Base-by-base conservation (phyloP, 2,797 vertebrate species). In the Argyrosomus regius region DNA sequence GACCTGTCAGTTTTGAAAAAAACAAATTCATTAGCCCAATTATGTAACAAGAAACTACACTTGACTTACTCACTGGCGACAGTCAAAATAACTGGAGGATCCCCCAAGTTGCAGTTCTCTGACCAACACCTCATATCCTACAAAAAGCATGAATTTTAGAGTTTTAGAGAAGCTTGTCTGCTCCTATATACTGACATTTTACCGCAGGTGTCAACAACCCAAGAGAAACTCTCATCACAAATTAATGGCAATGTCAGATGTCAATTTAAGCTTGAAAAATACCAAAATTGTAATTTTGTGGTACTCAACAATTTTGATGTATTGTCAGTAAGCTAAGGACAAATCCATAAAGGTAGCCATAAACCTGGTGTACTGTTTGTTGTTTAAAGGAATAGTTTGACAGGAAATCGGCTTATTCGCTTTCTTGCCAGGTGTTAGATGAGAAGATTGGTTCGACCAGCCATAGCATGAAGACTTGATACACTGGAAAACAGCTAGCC, bases 1-100 rank as follows among this genome's bases (percentile, higher is more conserved):
- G 85, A 86, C 83, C 75, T 81, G 77, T 87, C 89, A 84, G 88
- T 89, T 77, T 78, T 77, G 82, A 49, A 71, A 72, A 39, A 31
- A 76, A 82, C 52, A 1, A 75, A 78, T 57, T 67, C 31, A 67
- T 77, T 43, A 56, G 75, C 65, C 84, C 78, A 62, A 58, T 45
- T 73, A 68, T 64, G 22, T 66, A 64, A 74, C 7, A 54, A 26
- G 39, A 80, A 75, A 49, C 72, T 16, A 54, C 56, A 77, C 64
- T 64, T 72, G 52, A 72, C 72, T 65, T 20, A 50, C 52, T 56
- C 58, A 64, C 50, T 68, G 43, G 45, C 5, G 5, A 67, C 61
- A 28, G 69, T 75, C 45, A 64, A 60, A 8, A 39, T 49, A 70
- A 76, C 67, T 60, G 35, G 68, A 77, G 43, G 53, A 64, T 57